Conservation (phyloP, 2,797 vertebrate species). For the Aselliscus stoliczkanus region DNA sequence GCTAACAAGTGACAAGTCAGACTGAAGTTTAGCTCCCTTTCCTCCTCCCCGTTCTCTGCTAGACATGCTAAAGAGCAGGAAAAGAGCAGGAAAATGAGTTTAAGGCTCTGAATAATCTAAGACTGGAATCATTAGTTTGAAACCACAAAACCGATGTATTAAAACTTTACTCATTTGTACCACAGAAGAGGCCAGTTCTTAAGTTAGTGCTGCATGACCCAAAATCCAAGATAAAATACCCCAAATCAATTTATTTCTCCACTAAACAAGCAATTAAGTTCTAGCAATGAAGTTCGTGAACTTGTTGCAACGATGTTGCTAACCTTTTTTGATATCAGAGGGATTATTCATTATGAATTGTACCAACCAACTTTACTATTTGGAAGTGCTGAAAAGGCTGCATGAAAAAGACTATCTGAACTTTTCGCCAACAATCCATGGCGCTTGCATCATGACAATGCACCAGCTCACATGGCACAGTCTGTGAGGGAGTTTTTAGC, state of each 20-base stretch:
- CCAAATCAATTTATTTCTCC: background rate
- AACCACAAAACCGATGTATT: background rate
- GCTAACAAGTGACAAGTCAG: background rate
- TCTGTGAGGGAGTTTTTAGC: too few relatives aligned
- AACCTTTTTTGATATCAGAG: too few relatives aligned
- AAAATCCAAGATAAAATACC: background rate
- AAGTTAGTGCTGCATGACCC: background rate
- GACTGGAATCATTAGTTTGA: background rate
- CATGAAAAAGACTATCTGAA: too few relatives aligned
- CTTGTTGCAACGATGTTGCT: too few relatives aligned
- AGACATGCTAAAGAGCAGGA: background rate
- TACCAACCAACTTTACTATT: too few relatives aligned
- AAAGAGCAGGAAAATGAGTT: too few relatives aligned
- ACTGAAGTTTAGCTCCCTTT: background rate
- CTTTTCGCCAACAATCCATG: too few relatives aligned
- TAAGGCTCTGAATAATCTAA: background rate
- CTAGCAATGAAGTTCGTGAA: too few relatives aligned
- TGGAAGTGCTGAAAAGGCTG: too few relatives aligned
- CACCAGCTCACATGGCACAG: too few relatives aligned
- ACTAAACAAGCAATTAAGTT: background rate
- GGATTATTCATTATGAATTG: too few relatives aligned
- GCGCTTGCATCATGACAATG: too few relatives aligned
- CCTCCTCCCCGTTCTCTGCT: background rate
- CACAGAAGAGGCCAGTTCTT: background rate
- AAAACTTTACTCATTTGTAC: background rate